These are phyloP conservation scores for Muscina levida DNA, from an alignment of 2,888 invertebrate genomes.

Conservation along the genomic window DNA sequence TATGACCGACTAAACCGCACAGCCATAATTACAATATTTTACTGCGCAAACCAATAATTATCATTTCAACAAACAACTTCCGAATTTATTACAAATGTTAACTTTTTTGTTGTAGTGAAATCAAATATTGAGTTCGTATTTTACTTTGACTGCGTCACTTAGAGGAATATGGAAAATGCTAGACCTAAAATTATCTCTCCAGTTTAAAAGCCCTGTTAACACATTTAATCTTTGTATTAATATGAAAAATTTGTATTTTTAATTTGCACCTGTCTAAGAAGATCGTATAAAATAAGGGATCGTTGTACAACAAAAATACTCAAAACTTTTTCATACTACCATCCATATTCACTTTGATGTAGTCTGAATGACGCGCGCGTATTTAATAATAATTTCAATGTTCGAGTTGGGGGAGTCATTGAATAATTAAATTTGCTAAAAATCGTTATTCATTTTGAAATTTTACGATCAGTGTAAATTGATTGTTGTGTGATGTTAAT, in stretches of 20 bases:
- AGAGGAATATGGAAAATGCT: constrained; percentile 26
- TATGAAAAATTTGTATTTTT: constrained; percentile 43
- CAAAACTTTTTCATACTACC: too few species aligned
- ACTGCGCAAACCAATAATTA: too few species aligned
- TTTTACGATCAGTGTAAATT: constrained; percentile 13
- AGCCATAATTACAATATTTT: too few species aligned
- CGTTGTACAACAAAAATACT: background rate
- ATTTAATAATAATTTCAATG: constrained; percentile 1
- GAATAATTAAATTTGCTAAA: too few species aligned
- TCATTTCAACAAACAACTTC: background rate
- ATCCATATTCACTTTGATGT: background rate
- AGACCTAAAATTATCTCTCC: background rate
- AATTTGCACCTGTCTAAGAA: constrained; percentile 60
- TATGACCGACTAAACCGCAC: too few species aligned
- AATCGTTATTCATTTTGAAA: too few species aligned
- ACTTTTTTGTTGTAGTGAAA: too few species aligned
- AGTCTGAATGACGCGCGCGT: background rate
- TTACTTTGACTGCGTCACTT: background rate
- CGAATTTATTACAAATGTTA: constrained; percentile 5
- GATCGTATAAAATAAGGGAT: constrained; percentile 31
- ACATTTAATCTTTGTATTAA: constrained; percentile 59
- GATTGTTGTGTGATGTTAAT: constrained; percentile 8
- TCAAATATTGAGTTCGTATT: background rate
- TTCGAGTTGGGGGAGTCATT: too few species aligned
- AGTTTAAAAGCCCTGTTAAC: constrained; percentile 51